Conservation (phyloP, 2,888 invertebrate species). For the Limenitis camilla region DNA sequence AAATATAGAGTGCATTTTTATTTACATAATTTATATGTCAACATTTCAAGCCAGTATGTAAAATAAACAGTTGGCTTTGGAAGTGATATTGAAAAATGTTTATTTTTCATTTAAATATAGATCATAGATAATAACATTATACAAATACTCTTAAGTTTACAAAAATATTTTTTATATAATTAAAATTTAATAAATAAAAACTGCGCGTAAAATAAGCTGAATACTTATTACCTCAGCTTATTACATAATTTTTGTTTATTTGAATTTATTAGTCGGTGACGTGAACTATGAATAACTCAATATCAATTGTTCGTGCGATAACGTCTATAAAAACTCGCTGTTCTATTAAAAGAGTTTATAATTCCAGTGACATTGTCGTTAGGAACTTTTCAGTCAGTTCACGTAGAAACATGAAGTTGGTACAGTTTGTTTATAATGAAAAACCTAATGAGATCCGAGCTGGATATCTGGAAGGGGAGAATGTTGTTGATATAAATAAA, state of each 20-base stretch:
- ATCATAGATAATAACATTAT: too few relatives aligned
- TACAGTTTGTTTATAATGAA: conserved; percentile 77
- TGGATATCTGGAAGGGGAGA: conserved; percentile 78
- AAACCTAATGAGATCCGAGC: conserved; percentile 76
- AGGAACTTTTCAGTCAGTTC: conserved; percentile 41
- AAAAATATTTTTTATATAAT: background rate
- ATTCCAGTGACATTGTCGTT: conserved; percentile 11
- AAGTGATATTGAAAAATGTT: too few relatives aligned
- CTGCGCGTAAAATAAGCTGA: background rate
- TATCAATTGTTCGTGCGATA: conserved; percentile 27
- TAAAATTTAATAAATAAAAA: background rate
- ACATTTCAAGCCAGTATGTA: too few relatives aligned
- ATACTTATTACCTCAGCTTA: too few relatives aligned
- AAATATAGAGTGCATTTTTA: too few relatives aligned
- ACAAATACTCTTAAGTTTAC: too few relatives aligned
- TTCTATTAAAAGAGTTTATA: conserved; percentile 13
- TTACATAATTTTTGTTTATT: conserved; percentile 20
- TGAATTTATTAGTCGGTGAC: conserved; percentile 13
- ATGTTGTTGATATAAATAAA: conserved; percentile 80
- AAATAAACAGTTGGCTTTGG: too few relatives aligned
- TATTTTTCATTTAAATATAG: too few relatives aligned
- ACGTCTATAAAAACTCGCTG: conserved; percentile 37
- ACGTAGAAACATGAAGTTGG: conserved; percentile 77
- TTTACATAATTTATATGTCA: too few relatives aligned
- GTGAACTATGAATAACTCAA: conserved; percentile 19